phyloP scores from a whole-genome alignment of 2,797 vertebrate genomes.

The Oophaga sylvatica region DNA sequence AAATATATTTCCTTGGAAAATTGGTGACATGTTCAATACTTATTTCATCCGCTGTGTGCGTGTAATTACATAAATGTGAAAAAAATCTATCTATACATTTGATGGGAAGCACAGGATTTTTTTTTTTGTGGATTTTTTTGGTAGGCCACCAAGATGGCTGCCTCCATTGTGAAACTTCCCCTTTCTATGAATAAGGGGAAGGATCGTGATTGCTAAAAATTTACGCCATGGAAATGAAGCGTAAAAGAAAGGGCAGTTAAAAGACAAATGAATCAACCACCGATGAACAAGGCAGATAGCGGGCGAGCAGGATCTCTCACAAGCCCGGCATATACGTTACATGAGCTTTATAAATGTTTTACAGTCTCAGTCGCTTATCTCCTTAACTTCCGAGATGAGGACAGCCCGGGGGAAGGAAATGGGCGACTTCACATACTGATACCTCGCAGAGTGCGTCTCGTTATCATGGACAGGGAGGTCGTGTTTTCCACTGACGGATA shows the following conservation, averaged over 20 bases:
- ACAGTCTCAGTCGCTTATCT: slow-evolving; percentile 12
- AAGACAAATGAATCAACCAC: not conserved
- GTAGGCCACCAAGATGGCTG: not conserved
- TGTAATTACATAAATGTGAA: too few relatives aligned
- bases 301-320: not conserved
- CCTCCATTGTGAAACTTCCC: not conserved
- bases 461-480: slow-evolving; percentile 22
- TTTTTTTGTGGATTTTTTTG: too few relatives aligned
- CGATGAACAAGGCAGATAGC: not conserved
- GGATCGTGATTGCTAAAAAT: not conserved
- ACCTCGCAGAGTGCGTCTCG: not conserved
- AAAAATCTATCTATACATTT: too few relatives aligned
- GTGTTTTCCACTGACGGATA: not conserved
- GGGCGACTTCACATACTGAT: slow-evolving; percentile 4
- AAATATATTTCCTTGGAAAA: too few relatives aligned
- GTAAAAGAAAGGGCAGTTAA: not conserved
- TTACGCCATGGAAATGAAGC: not conserved
- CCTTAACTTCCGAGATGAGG: slow-evolving; percentile 31
- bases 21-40: too few relatives aligned
- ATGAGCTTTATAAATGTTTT: not conserved
- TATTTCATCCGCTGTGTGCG: too few relatives aligned
- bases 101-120: too few relatives aligned
- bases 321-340: not conserved
- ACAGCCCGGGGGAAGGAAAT: slow-evolving; percentile 37
- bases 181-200: not conserved